Base-by-base conservation (phyloP, 2,888 invertebrate species). In the Drosophila cracens region DNA sequence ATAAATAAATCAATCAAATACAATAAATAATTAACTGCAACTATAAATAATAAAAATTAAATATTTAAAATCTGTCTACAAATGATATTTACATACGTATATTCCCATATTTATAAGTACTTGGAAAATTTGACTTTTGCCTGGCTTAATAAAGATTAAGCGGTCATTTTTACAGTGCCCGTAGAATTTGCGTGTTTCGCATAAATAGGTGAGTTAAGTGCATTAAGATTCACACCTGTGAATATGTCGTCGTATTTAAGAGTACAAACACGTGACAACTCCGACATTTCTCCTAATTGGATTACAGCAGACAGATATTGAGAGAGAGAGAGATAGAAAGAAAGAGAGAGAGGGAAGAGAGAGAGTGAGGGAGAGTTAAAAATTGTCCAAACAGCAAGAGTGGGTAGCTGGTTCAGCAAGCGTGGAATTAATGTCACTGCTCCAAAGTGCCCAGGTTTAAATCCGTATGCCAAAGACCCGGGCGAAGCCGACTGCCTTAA, bases 261-360 rank as follows among this genome's bases (percentile, higher is more conserved):
- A 70, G 61, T 75, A 80, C 80, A 74, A 81, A 80, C 82, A 74
- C 87, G 82, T 73, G 87, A 75, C 82, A 79, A 77, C 57, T 53
- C 52, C 11, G 57, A 90, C 86, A 90, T 80, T 82, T 82, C 70
- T 73, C 61, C 86, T 87, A 90, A 87, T 87, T 90, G 87, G 90
- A 88, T 87, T 90, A 82, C 70, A 76, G 40, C 61, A 56, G n/a
- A 61, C 46, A 61, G 27, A 18, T 25, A 31, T 21, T 53, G 40
- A 40, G n/a, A 6, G 18, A 43, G 60, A 60, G 52, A 51, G 34
- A 29, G n/a, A 29, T 31, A 13, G 43, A 46, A 27, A 8, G 29
- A 21, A 21, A 34, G 16, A 46, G 34, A 31, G 21, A 25, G 43
- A 36, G 34, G 6, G 21, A 16, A 21, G 31, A 4, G 48, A 33